phyloP scores from a whole-genome alignment of 1,140 invertebrate genomes.

The Drosophila obscura region DNA sequence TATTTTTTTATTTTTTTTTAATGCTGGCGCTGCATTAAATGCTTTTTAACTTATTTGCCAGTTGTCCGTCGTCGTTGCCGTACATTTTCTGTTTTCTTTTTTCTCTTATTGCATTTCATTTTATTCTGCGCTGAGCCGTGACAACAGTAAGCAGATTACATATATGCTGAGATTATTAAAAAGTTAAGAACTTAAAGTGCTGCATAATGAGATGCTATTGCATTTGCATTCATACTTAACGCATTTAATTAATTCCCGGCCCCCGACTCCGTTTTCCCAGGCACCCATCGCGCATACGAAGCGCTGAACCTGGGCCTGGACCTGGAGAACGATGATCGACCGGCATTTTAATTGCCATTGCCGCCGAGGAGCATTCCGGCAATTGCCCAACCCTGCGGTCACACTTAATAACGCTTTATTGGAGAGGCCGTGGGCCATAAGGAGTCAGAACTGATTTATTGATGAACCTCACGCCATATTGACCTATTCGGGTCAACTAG shows the following conservation, averaged over 20 bases:
- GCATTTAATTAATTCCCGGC: conserved; percentile 66
- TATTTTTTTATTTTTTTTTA: conserved; percentile 68
- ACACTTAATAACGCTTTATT: conserved; percentile 67
- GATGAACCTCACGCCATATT: conserved; percentile 31
- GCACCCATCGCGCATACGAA: conserved; percentile 45
- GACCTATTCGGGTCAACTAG: conserved; percentile 19
- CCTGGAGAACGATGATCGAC: conserved; percentile 25
- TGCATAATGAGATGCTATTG: conserved; percentile 69
- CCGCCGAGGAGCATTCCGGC: conserved; percentile 27
- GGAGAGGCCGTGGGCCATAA: conserved; percentile 40
- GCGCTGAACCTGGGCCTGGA: conserved; percentile 7
- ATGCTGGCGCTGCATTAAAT: conserved; percentile 59
- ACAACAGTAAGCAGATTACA: conserved; percentile 67
- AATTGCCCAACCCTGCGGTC: conserved; percentile 59
- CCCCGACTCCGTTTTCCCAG: conserved; percentile 13
- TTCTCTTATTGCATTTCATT: conserved; percentile 22
- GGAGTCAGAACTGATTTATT: conserved; percentile 57
- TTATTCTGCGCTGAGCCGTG: conserved; percentile 27
- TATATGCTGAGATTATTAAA: conserved; percentile 59
- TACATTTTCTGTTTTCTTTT: neutral
- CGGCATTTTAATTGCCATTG: conserved; percentile 63
- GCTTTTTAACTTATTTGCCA: conserved; percentile 62
- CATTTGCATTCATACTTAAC: conserved; percentile 68
- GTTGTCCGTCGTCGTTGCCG: conserved; percentile 3
- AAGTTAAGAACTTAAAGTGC: conserved; percentile 78